A percentile compares a stretch with the other conserved stretches of the same genome.
These are phyloP conservation scores for Dipodomys spectabilis DNA, from an alignment of 2,113 vertebrate genomes.

Conservation along the genomic window DNA sequence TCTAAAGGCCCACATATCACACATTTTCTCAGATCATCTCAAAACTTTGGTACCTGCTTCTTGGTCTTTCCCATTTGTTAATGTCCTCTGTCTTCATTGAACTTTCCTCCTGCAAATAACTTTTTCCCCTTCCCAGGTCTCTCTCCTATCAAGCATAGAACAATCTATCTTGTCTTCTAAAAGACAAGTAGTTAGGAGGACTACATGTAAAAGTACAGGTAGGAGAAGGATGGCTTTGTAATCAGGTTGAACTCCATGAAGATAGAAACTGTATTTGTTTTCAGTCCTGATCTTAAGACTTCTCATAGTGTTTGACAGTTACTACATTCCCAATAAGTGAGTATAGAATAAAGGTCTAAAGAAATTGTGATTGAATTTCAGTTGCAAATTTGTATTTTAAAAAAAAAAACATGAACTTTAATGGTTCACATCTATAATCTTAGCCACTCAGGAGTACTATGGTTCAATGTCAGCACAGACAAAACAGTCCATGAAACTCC, in stretches of 20 bases:
- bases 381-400: neutral
- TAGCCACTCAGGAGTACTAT: too few relatives aligned
- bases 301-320: neutral
- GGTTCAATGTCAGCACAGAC: too few relatives aligned
- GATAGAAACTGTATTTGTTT: neutral
- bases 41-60: neutral
- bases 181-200: neutral
- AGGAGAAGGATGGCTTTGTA: neutral
- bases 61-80: neutral
- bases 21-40: neutral
- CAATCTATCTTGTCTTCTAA: neutral
- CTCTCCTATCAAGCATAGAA: neutral
- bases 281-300: neutral
- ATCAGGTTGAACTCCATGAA: neutral
- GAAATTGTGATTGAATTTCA: neutral
- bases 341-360: conserved; percentile 10
- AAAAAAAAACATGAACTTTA: neutral
- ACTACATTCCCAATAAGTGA: neutral
- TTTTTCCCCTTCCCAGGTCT: neutral
- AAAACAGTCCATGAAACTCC: too few relatives aligned
- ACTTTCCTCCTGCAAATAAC: neutral
- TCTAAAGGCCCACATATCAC: neutral
- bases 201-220: neutral
- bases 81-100: neutral
- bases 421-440: too few relatives aligned